Conservation (phyloP, 2,113 vertebrate genomes). For the Struthio camelus region DNA sequence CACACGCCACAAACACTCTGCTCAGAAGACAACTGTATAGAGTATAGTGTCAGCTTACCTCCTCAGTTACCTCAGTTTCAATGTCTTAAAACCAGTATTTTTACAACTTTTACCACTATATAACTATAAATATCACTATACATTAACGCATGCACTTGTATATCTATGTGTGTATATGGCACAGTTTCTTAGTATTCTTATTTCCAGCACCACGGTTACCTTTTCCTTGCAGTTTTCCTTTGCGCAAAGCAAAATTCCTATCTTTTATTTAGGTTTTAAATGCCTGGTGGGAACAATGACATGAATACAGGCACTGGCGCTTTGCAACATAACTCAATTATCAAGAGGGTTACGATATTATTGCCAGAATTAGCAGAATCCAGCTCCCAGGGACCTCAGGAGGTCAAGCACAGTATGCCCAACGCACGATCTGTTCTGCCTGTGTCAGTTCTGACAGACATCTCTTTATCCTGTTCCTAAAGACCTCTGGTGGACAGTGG, state of each 20-base stretch:
- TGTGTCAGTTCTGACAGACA: neutral
- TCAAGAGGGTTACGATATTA: fast-evolving
- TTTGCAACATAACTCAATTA: neutral
- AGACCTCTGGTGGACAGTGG: neutral
- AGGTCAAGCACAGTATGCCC: neutral
- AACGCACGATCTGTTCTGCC: neutral
- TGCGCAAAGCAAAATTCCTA: neutral
- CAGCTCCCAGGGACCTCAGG: neutral
- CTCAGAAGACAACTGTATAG: neutral
- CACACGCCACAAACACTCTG: neutral
- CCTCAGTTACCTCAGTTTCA: no score
- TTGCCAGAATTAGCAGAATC: neutral
- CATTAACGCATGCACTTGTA: neutral
- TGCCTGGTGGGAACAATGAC: neutral
- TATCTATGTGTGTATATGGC: neutral
- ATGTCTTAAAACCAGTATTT: neutral
- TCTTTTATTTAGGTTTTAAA: neutral
- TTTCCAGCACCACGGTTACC: neutral
- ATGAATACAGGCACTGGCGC: fast-evolving
- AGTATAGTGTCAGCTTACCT: neutral
- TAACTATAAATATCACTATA: neutral
- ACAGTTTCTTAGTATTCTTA: neutral
- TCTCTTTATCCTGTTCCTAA: neutral
- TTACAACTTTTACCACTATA: neutral
- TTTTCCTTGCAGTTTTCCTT: neutral